Evolutionary conservation across 1,140 invertebrate species (phyloP), one percentile per base, ranked within the genome.

Genomic region (Marisa cornuarietis): DNA sequence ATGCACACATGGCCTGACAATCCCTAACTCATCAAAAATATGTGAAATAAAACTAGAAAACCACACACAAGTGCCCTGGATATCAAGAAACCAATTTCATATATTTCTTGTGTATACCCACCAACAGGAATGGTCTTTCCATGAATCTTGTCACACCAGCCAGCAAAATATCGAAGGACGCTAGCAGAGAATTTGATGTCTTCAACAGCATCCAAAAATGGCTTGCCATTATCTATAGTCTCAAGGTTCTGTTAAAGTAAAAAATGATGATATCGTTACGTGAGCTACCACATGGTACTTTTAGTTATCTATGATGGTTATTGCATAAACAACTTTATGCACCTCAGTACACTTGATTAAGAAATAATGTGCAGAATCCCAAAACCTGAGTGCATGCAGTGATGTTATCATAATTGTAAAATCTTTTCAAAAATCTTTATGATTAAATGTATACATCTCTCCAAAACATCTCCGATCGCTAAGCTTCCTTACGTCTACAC

Each of bases 81-180:
- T 63, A 22, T 18, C n/a, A 24, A 24, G 42, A 71, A 58, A 61
- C 9, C 58, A 26, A 69, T 49, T 18, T 73, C 58, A 66, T 2
- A 54, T 13, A 49, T 16, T 1, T 42, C 0, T n/a, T 31, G 22
- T 0, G 49, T 51, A 16, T 54, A 84, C 88, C 58, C 85, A 95
- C 95, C 95, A 82, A 93, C 91, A n/a, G 96, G 96, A 86, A 98
- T 95, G 5, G 96, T 97, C 81, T 94, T 94, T 51, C 97, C 97
- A 86, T 95, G 94, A 86, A 96, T 95, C 91, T 98, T 98, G 90
- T 98, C 97, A 82, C 94, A 94, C 93, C 94, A 96, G 65, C 96
- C 96, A 82, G 96, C 96, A 90, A 95, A 96, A 89, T 98, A 98
- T 82, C 86, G 80, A 31, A 89, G 81, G 18, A 82, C 72, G 65